Evolutionary conservation across 2,113 vertebrate species (phyloP).

Genomic region (Phalacrocorax carbo): DNA sequence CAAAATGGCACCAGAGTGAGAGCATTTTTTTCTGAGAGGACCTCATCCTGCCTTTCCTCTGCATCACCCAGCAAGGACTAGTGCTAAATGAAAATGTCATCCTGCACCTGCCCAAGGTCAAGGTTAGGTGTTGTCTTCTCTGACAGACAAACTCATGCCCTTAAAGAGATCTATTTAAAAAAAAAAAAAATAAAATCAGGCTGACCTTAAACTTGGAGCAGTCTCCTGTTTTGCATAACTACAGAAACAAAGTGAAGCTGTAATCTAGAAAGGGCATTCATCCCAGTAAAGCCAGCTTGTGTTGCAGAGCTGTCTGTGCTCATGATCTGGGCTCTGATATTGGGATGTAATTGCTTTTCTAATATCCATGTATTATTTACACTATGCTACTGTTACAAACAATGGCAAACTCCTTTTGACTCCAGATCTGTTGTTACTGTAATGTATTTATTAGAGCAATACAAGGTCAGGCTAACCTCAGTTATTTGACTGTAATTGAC

Average conservation of each 20-base stretch:
- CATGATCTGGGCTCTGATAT: not conserved
- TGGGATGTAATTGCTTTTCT: conserved; percentile 29
- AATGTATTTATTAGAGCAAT: not conserved
- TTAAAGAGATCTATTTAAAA: not conserved
- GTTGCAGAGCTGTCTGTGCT: not conserved
- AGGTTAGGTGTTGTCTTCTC: not conserved
- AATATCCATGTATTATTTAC: conserved; percentile 53
- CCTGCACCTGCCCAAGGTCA: not conserved
- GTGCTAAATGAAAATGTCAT: rapidly evolving
- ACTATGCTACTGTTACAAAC: not conserved
- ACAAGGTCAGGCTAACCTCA: not conserved
- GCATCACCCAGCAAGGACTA: not conserved
- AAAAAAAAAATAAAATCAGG: rapidly evolving
- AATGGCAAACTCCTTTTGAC: not conserved
- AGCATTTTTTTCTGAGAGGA: rapidly evolving
- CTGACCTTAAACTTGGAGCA: not conserved
- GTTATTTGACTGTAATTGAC: not conserved
- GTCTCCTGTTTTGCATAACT: not conserved
- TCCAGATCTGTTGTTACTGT: not conserved
- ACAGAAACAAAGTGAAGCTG: not conserved
- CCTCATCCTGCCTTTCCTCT: not conserved
- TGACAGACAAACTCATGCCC: not conserved
- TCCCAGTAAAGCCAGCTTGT: not conserved
- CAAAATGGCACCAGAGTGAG: not conserved
- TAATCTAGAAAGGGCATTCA: not conserved